Percentiles rank a stretch among this genome's conserved stretches.
These are phyloP conservation scores for Pristionchus maxplancki DNA, from an alignment of 2,888 invertebrate genomes.

Conservation along the genomic window DNA sequence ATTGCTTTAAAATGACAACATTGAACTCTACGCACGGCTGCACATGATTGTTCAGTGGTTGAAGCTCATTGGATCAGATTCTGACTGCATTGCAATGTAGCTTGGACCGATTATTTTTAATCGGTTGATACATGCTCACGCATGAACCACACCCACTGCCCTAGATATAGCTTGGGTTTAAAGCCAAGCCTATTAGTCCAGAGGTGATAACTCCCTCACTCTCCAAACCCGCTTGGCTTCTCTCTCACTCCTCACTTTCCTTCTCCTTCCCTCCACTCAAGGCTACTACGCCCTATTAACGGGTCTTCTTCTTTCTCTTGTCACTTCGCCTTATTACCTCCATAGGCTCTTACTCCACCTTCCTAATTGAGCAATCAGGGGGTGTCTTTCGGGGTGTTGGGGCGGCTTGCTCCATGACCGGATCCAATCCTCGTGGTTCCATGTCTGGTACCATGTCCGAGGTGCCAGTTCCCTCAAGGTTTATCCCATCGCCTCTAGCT, in stretches of 20 bases:
- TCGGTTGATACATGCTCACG: no score
- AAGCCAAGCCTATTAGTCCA: background rate
- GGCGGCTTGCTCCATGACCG: background rate
- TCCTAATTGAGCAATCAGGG: background rate
- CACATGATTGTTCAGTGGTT: no score
- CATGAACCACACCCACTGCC: background rate
- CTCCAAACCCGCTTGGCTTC: background rate
- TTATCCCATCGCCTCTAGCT: background rate
- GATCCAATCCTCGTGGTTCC: background rate
- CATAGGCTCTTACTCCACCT: background rate
- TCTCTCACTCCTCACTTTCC: constrained; percentile 21
- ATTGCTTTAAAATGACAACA: no score
- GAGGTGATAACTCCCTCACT: constrained; percentile 18
- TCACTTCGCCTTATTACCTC: constrained; percentile 40
- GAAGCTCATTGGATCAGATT: no score
- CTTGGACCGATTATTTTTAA: no score
- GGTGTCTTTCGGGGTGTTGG: background rate
- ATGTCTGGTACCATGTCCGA: background rate
- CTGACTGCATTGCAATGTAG: no score
- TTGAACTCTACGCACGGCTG: no score
- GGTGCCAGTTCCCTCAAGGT: constrained; percentile 4
- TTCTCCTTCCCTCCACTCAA: constrained; percentile 34
- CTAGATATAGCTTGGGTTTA: background rate
- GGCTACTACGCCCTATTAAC: constrained; percentile 35
- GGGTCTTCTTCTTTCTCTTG: constrained; percentile 47